Evolutionary conservation across 2,888 invertebrate species (phyloP).

Genomic region (Proisotoma minuta): DNA sequence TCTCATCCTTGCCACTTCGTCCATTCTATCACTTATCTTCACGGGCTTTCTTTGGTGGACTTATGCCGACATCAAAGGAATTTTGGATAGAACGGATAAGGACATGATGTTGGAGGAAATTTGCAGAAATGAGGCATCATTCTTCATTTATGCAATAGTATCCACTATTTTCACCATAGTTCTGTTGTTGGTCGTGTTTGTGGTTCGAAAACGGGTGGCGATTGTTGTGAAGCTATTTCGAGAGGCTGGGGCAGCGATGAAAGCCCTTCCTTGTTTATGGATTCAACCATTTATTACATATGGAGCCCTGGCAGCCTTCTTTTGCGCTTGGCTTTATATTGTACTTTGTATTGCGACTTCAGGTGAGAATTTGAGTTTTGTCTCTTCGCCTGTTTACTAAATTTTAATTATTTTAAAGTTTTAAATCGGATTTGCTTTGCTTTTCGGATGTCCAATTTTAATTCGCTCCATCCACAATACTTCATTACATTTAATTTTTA

Average conservation of each 20-base stretch:
- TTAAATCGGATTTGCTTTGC: too few species aligned
- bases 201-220: conserved; percentile 72
- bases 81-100: conserved; percentile 57
- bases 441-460: too few species aligned
- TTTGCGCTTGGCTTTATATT: conserved; percentile 79
- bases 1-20: conserved; percentile 77
- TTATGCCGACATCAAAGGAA: conserved; percentile 68
- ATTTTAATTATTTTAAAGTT: too few species aligned
- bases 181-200: conserved; percentile 66
- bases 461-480: too few species aligned
- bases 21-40: conserved; percentile 67
- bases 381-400: too few species aligned
- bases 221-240: conserved; percentile 79
- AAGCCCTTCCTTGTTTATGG: conserved; percentile 75
- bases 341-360: conserved; percentile 81
- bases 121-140: conserved; percentile 77
- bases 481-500: too few species aligned
- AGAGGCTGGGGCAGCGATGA: conserved; percentile 83
- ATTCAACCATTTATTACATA: conserved; percentile 81
- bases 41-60: conserved; percentile 84
- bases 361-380: conserved; percentile 63
- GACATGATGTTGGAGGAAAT: conserved; percentile 66
- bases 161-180: conserved; percentile 79
- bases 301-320: conserved; percentile 68
- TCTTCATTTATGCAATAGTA: conserved; percentile 75